These are phyloP conservation scores for Erythrocercus mccallii DNA, from an alignment of 2,113 vertebrate genomes.

Conservation along the genomic window DNA sequence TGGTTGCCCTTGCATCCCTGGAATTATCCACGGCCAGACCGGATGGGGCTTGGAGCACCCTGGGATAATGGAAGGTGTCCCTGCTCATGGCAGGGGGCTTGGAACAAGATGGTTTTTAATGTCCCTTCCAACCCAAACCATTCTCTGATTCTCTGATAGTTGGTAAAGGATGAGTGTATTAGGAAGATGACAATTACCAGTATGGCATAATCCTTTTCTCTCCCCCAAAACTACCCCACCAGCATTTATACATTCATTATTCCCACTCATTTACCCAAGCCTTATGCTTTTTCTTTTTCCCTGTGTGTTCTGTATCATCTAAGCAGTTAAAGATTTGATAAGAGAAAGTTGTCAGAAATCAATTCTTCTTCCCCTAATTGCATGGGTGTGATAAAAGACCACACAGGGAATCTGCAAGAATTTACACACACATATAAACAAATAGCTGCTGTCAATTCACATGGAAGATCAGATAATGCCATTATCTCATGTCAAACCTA, in stretches of 20 bases:
- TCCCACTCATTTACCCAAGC: neutral
- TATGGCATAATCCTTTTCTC: neutral
- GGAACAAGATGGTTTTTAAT: neutral
- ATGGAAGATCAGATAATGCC: constrained; percentile 1
- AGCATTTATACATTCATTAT: neutral
- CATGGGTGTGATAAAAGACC: neutral
- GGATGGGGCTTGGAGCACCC: accelerated
- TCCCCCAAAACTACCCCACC: neutral
- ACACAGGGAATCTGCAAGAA: neutral
- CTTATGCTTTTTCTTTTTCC: neutral
- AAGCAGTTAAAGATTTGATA: neutral
- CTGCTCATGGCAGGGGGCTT: neutral
- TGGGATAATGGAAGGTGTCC: neutral
- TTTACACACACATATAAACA: neutral
- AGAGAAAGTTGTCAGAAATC: constrained; percentile 22
- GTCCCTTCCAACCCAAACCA: neutral
- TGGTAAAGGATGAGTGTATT: neutral
- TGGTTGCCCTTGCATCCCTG: neutral
- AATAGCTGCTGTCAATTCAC: neutral
- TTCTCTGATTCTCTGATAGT: neutral
- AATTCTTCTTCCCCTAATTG: constrained; percentile 26
- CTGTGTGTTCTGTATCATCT: neutral
- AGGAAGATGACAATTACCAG: no score
- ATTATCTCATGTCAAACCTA: neutral
- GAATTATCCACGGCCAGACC: neutral